Conservation (phyloP, 2,888 invertebrate species). For the Orchesella flavescens region DNA sequence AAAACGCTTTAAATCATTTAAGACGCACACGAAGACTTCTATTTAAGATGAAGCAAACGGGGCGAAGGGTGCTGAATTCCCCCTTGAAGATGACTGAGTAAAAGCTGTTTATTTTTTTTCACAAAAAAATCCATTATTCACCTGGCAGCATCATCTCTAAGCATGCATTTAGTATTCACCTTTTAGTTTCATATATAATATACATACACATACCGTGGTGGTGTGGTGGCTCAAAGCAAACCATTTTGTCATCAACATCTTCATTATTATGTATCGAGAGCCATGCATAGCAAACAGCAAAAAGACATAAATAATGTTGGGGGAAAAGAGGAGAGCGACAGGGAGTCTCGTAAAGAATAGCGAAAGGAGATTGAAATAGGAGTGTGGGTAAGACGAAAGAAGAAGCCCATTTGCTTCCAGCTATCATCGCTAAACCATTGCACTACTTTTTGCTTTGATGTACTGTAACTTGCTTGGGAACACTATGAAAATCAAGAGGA, state of each 20-base stretch:
- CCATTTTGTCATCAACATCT: constrained; percentile 29
- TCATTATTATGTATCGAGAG: constrained; percentile 26
- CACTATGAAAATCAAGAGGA: not conserved
- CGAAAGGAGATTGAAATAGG: constrained; percentile 2
- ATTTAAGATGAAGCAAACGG: not conserved
- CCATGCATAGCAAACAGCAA: constrained; percentile 15
- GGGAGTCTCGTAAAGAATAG: constrained; percentile 42
- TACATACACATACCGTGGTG: not conserved
- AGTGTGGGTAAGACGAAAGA: not conserved
- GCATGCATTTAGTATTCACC: too few relatives aligned
- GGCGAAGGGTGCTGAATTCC: not conserved
- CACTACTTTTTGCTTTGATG: too few relatives aligned
- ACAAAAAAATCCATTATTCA: too few relatives aligned
- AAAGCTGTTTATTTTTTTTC: too few relatives aligned
- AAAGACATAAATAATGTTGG: constrained; percentile 36
- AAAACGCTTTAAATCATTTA: not conserved
- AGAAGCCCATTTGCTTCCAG: not conserved
- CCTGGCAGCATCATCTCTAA: too few relatives aligned
- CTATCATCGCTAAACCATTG: not conserved
- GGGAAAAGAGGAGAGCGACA: constrained; percentile 45
- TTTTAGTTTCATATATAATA: not conserved
- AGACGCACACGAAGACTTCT: not conserved
- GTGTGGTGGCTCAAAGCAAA: not conserved
- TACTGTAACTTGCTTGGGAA: too few relatives aligned
- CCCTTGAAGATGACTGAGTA: not conserved